Evolutionary conservation across 2,113 vertebrate genomes (phyloP), one percentile per base, ranked within the genome.

Genomic region (Amia ocellicauda): DNA sequence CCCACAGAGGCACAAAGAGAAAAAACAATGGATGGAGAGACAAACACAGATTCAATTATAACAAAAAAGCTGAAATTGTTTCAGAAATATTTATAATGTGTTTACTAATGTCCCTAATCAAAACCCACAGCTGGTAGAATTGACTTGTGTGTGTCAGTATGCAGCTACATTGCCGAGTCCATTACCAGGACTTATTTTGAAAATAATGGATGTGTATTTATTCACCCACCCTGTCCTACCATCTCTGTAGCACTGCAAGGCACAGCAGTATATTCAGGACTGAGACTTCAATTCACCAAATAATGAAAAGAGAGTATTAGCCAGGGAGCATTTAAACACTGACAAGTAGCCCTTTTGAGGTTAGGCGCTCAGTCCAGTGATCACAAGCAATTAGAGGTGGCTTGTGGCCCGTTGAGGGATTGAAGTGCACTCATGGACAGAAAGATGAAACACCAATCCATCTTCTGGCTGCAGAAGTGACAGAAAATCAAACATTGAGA

Each of bases 401-500:
- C 22, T 14, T 14, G 22, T 22, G 11, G 22, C 10, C 51, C 24
- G 51, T 54, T 54, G 51, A 54, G 24, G 51, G 20, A 19, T 54
- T 54, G 51, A 54, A 54, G 3, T 2, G 3, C 22, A 24, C 16
- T 2, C 51, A 14, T 54, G 51, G n/a, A 9, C 10, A 54, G 20
- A 54, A 24, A 27, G 51, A 62, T 75, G 72, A 72, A 73, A 77
- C 72, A 56, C 79, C 78, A 80, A 88, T 88, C 85, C 81, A 86
- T 86, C 83, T 88, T 86, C 77, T 74, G 16, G 58, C 67, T 73
- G 52, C 76, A 76, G 62, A 49, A 36, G 78, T 71, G 79, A 83
- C 60, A 67, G 59, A 78, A 84, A 87, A 82, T 79, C 78, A 85
- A 87, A 88, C 79, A 88, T 9, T 1, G 2, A 16, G 77, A 83